Evolutionary conservation across 2,888 invertebrate genomes (phyloP).

Genomic region (Cerceris ruficornis): DNA sequence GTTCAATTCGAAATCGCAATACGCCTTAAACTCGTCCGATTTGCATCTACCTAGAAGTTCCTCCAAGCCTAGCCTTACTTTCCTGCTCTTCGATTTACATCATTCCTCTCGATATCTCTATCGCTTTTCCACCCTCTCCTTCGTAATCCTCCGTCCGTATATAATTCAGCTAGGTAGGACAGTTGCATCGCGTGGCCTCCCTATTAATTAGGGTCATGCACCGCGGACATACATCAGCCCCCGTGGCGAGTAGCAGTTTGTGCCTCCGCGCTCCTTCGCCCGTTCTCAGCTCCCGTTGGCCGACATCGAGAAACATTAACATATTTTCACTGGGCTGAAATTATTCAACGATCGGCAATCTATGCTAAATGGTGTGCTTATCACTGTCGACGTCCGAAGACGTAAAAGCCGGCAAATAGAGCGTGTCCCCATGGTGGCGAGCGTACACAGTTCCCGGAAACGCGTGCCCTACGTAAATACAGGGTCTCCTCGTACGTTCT

Average conservation of each 20-base stretch:
- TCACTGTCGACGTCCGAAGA: slow-evolving; percentile 44
- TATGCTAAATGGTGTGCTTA: slow-evolving; percentile 59
- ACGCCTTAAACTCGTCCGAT: not conserved
- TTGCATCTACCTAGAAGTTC: not conserved
- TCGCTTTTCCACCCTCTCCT: slow-evolving; percentile 17
- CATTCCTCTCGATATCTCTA: slow-evolving; percentile 44
- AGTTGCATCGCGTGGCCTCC: slow-evolving; percentile 80
- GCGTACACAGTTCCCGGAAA: slow-evolving; percentile 48
- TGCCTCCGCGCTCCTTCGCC: slow-evolving; percentile 49
- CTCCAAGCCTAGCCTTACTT: too few relatives aligned
- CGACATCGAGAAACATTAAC: slow-evolving; percentile 57
- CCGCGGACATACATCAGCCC: slow-evolving; percentile 78
- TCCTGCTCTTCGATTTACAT: slow-evolving; percentile 37
- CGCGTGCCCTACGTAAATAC: slow-evolving; percentile 59
- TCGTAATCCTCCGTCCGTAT: slow-evolving; percentile 52
- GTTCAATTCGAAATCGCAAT: not conserved
- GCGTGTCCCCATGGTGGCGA: slow-evolving; percentile 11
- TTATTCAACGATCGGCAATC: slow-evolving; percentile 51
- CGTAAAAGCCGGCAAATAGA: slow-evolving; percentile 50
- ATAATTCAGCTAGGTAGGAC: slow-evolving; percentile 78
- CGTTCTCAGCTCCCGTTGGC: slow-evolving; percentile 38
- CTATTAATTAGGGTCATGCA: slow-evolving; percentile 81
- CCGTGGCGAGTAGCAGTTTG: slow-evolving; percentile 65
- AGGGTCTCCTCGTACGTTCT: slow-evolving; percentile 42
- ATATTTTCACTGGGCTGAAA: slow-evolving; percentile 66